Evolutionary conservation across 2,113 vertebrate species (phyloP).

Genomic region (Tychaedon coryphoeus): DNA sequence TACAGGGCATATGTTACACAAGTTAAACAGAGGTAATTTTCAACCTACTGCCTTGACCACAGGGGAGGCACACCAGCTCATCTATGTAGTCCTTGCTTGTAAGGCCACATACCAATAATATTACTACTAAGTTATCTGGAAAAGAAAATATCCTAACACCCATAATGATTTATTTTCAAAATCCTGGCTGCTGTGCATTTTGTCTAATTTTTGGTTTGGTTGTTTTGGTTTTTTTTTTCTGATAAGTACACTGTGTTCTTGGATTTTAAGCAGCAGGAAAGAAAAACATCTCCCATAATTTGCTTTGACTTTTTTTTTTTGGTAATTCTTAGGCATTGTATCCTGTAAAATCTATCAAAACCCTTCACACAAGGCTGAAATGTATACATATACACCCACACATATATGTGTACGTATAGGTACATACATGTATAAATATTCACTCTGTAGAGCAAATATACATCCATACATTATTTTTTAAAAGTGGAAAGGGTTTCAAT

Average conservation of each 20-base stretch:
- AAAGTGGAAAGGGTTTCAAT: background rate
- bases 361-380: conserved; percentile 23
- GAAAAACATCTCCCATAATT: conserved; percentile 33
- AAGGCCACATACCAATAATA: background rate
- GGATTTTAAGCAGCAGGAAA: background rate
- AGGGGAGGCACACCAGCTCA: background rate
- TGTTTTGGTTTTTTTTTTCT: background rate
- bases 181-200: background rate
- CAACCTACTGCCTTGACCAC: background rate
- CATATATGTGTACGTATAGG: background rate
- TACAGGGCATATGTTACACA: background rate
- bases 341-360: conserved; percentile 47
- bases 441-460: background rate
- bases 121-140: background rate
- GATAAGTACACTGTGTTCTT: background rate
- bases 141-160: background rate
- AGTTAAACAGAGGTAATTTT: background rate
- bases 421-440: background rate
- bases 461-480: background rate
- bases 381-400: background rate
- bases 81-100: background rate
- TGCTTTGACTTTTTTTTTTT: conserved; percentile 39
- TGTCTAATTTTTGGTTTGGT: background rate
- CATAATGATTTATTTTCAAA: background rate
- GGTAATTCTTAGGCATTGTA: conserved; percentile 16